Base-by-base conservation (phyloP, 2,113 vertebrate genomes). In the Tapirus terrestris region DNA sequence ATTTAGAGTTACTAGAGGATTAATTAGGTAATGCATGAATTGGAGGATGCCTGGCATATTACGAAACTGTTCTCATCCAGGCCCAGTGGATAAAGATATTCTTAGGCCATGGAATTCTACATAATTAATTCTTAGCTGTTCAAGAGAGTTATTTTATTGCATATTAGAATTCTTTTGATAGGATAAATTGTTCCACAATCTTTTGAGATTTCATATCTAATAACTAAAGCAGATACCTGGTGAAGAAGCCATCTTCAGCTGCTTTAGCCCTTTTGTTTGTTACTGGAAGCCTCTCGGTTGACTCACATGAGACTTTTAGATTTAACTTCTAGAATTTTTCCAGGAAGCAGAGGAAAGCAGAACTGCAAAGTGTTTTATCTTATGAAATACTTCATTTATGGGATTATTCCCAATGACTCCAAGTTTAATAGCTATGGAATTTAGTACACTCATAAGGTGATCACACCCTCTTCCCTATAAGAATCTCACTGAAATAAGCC, bases 301-400 rank as follows among this genome's bases (percentile, higher is more conserved):
- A 51, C 7, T 89, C 48, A 61, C 27, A 76, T 31, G 33, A 82
- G 11, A 21, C 17, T 67, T 94, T 31, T 53, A 43, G 56, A 79
- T 89, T 72, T 91, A 96, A 65, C 23, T 60, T 90, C 53, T 14
- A n/a, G 13, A 72, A 58, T 77, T 88, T 87, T 61, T 61, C 36
- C 27, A 14, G 53, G 67, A 88, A 86, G 4, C 45, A 27, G 48
- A 80, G 31, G 60, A 85, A 94, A 48, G 65, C 87, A 56, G 14
- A 79, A 63, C 8, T 60, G 21, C 17, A 72, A 96, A 91, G 39
- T 21, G 20, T n/a, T 56, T 89, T 86, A 21, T 84, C 20, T 90
- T 70, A 81, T 86, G 68, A 93, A 94, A 61, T 33, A 67, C 16
- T 96, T 73, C 95, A 60, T 63, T 89, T 79, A 39, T 43, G 48